Conservation (phyloP, 2,113 vertebrate genomes). For the Plotosus lineatus region DNA sequence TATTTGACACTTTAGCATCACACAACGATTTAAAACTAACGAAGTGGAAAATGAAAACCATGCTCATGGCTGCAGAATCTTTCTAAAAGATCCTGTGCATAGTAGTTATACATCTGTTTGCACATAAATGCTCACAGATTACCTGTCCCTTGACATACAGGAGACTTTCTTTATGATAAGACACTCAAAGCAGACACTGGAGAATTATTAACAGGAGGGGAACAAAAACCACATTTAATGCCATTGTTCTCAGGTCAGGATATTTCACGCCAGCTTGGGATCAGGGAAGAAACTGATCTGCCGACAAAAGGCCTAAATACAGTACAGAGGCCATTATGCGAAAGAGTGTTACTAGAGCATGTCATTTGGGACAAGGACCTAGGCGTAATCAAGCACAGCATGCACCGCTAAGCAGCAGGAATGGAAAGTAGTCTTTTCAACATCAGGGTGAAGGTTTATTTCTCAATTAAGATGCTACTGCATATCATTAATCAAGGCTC, state of each 20-base stretch:
- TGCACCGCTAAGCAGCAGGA: constrained; percentile 30
- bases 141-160: neutral
- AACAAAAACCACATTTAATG: neutral
- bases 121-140: neutral
- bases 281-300: constrained; percentile 28
- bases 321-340: constrained; percentile 12
- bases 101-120: no score
- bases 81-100: no score
- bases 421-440: constrained; percentile 51
- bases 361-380: constrained; percentile 10
- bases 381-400: constrained; percentile 22
- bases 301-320: neutral
- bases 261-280: constrained; percentile 15
- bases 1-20: no score
- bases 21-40: no score
- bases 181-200: neutral
- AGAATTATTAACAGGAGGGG: neutral
- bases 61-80: no score
- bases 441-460: constrained; percentile 42
- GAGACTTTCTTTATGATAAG: neutral
- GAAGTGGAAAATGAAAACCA: no score
- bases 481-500: constrained; percentile 11
- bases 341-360: constrained; percentile 24
- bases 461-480: constrained; percentile 45
- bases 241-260: constrained; percentile 1